Percentiles rank a stretch among this genome's conserved stretches.
Evolutionary conservation across 2,888 invertebrate species (phyloP).

Genomic region (Drosophila testacea): DNA sequence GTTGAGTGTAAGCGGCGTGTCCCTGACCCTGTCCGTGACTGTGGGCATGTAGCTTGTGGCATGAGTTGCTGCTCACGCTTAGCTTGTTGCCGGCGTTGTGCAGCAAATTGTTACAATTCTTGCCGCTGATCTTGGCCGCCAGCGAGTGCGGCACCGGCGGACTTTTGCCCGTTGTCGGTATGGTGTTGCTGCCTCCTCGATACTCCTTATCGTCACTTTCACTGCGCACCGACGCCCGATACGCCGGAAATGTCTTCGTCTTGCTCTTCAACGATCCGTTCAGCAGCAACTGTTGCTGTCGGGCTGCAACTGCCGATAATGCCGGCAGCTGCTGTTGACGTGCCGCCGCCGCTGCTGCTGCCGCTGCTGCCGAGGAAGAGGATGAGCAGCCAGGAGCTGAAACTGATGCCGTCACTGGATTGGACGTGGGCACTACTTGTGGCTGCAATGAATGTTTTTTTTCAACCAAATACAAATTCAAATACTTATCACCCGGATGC

Average conservation of each 20-base stretch:
- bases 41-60: slow-evolving; percentile 75
- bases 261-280: slow-evolving; percentile 83
- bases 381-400: slow-evolving; percentile 59
- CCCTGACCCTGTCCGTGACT: slow-evolving; percentile 53
- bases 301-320: slow-evolving; percentile 68
- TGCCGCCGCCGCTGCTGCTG: slow-evolving; percentile 46
- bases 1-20: slow-evolving; percentile 50
- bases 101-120: slow-evolving; percentile 83
- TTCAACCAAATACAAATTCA: slow-evolving; percentile 84
- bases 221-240: slow-evolving; percentile 83
- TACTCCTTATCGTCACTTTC: slow-evolving; percentile 83
- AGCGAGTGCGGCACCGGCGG: slow-evolving; percentile 79
- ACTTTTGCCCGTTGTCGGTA: slow-evolving; percentile 76
- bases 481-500: slow-evolving; percentile 84
- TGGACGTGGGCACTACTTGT: slow-evolving; percentile 40
- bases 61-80: slow-evolving; percentile 79
- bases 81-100: slow-evolving; percentile 78
- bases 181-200: slow-evolving; percentile 63
- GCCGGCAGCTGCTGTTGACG: slow-evolving; percentile 72
- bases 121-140: slow-evolving; percentile 83
- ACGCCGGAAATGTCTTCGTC: slow-evolving; percentile 83
- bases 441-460: slow-evolving; percentile 82
- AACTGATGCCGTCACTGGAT: slow-evolving; percentile 39
- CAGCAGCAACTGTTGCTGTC: slow-evolving; percentile 78
- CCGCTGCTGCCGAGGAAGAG: slow-evolving; percentile 57